Base-by-base conservation (phyloP, 2,113 vertebrate genomes). In the Puma concolor region DNA sequence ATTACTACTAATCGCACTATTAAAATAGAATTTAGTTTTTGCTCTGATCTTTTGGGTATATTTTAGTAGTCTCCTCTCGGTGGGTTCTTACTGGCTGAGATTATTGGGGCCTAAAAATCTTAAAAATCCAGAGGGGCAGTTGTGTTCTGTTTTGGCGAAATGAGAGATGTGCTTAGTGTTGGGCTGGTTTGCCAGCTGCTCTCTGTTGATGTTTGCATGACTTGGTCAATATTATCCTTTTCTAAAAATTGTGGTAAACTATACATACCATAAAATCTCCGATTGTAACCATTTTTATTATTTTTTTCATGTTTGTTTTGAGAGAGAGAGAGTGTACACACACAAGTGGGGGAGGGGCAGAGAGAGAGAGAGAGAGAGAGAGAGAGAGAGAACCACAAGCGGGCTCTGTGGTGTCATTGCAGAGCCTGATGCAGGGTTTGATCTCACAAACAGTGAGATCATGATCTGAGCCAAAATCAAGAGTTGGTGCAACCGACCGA, bases 11-110 rank as follows among this genome's bases (percentile, higher is more conserved):
- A 44, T 50, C 25, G 71, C 7, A 71, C 57, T 93, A 33, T 84
- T 77, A 38, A 79, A 80, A 72, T 80, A 91, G 14, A 69, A 15
- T 83, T 92, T 52, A 63, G 52, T 44, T 91, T 96, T 72, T 96
- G 94, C 31, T 64, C 41, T 44, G 27, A 14, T 21, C 38, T 82
- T 96, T 64, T 2, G 48, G 4, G 0, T 71, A 5, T 74, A 11
- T 31, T 63, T 4, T 54, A 23, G 16, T 74, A 84, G 5, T 74
- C n/a, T 31, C 10, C 21, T 31, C 33, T 91, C 33, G 21, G 5
- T 33, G 38, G 63, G 36, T 33, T 95, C 80, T 94, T 83, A 77
- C 1, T 91, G 90, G 21, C 36, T 36, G 21, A 64, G 63, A 19
- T 67, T 25, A 0, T 77, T 50, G 36, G 25, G 57, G 31, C 54